Evolutionary conservation across 2,797 vertebrate genomes (phyloP).

Genomic region (Argya squamiceps): DNA sequence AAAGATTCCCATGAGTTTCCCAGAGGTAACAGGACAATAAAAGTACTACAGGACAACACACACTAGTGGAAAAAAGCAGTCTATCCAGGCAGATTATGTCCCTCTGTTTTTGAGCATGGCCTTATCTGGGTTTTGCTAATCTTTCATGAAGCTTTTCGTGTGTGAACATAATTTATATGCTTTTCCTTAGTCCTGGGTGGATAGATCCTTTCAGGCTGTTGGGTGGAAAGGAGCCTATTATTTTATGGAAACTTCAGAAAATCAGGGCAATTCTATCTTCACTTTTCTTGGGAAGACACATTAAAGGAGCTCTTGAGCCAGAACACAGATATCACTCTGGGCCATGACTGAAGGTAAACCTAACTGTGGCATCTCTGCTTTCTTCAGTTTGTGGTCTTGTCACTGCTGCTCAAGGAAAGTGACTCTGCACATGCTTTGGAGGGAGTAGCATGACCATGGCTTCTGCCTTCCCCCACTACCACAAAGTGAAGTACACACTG

Average conservation of each 20-base stretch:
- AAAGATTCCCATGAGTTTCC: not conserved
- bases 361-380: fast-evolving
- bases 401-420: not conserved
- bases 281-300: not conserved
- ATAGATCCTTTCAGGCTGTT: not conserved
- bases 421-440: not conserved
- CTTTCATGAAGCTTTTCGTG: not conserved
- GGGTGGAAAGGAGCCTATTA: not conserved
- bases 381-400: not conserved
- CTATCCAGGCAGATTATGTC: not conserved
- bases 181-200: not conserved
- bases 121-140: not conserved
- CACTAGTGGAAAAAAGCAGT: not conserved
- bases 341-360: not conserved
- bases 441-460: not conserved
- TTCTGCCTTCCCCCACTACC: fast-evolving
- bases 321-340: not conserved
- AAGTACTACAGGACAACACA: not conserved
- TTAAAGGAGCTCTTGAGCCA: not conserved
- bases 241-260: not conserved
- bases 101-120: not conserved
- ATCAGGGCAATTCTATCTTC: not conserved
- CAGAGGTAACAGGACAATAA: not conserved
- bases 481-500: not conserved
- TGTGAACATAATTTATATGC: not conserved